Conservation (phyloP, 2,113 vertebrate genomes). For the Cyphomyrus plagiostoma region DNA sequence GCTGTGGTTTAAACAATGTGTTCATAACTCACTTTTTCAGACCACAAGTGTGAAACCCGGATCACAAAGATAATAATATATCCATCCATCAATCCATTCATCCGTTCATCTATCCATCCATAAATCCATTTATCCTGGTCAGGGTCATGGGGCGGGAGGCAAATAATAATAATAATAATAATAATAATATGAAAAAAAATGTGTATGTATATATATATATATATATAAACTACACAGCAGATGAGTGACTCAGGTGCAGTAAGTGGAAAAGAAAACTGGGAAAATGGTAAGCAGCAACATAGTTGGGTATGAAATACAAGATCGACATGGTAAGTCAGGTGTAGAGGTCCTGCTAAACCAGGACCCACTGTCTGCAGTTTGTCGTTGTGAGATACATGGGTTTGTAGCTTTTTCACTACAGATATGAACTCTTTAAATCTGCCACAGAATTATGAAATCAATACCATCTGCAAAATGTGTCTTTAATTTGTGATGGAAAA, state of each 20-base stretch:
- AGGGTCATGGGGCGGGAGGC: neutral
- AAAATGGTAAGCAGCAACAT: neutral
- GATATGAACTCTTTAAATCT: neutral
- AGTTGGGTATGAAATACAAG: neutral
- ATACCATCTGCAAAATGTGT: neutral
- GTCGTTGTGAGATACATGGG: neutral
- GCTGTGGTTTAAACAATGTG: neutral
- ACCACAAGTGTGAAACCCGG: neutral
- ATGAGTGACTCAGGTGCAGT: neutral
- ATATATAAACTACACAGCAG: neutral
- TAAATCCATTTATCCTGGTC: neutral
- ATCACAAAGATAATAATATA: neutral
- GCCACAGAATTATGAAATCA: neutral
- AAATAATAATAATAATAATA: neutral
- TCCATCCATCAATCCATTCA: neutral
- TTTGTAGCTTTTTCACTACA: neutral
- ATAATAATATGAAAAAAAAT: neutral
- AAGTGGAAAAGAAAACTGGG: neutral
- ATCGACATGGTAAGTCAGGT: neutral
- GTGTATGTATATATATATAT: neutral
- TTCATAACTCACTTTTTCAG: neutral
- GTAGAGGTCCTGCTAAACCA: neutral
- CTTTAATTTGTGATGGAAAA: neutral
- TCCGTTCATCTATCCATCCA: neutral
- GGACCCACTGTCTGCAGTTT: neutral